These are phyloP conservation scores for Mergus octosetaceus DNA, from an alignment of 2,797 vertebrate species.

Conservation along the genomic window DNA sequence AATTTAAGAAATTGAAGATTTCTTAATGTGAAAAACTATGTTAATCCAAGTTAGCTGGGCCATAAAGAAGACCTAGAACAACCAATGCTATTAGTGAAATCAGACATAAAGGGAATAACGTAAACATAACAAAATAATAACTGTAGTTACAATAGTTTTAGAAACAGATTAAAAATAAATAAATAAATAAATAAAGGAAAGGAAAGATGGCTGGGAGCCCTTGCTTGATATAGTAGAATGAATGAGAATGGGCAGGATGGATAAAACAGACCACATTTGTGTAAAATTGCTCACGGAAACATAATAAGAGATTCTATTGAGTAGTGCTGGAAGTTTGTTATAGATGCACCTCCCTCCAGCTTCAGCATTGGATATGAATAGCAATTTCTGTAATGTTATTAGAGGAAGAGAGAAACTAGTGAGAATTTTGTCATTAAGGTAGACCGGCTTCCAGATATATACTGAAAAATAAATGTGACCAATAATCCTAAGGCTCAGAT, in stretches of 20 bases:
- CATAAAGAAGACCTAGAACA: not conserved
- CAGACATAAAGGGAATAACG: not conserved
- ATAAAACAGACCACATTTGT: not conserved
- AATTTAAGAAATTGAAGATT: not conserved
- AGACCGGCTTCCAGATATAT: constrained; percentile 7
- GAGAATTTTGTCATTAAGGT: constrained; percentile 38
- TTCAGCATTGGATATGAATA: constrained; percentile 39
- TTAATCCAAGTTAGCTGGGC: not conserved
- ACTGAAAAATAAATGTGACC: constrained; percentile 52
- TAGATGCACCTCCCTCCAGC: not conserved
- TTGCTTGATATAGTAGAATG: not conserved
- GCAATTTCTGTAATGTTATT: constrained; percentile 45
- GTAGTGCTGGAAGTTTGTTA: constrained; percentile 34
- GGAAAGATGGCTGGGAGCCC: not conserved
- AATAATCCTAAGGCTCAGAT: constrained; percentile 34
- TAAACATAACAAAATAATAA: not conserved
- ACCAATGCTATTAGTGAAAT: not conserved
- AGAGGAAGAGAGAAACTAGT: constrained; percentile 6
- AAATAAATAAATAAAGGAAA: not conserved
- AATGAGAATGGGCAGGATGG: not conserved
- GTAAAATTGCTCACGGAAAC: constrained; percentile 17
- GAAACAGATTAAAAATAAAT: not conserved
- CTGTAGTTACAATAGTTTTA: not conserved
- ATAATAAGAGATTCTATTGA: constrained; percentile 23
- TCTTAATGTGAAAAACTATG: not conserved